Conservation (phyloP, 1,140 invertebrate genomes). For the Diachasmimorpha longicaudata region DNA sequence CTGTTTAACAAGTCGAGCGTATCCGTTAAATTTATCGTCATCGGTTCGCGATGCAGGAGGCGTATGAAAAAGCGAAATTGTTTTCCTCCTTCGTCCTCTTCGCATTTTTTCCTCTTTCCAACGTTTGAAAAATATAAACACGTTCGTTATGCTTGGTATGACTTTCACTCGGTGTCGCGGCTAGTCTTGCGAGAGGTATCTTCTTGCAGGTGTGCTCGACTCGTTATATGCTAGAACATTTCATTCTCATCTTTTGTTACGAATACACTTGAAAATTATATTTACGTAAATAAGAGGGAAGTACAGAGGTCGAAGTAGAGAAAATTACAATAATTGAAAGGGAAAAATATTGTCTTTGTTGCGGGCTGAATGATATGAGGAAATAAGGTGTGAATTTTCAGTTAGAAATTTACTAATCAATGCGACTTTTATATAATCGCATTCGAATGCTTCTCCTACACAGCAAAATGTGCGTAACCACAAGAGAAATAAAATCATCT, state of each 20-base stretch:
- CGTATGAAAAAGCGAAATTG: background rate
- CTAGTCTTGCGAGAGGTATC: background rate
- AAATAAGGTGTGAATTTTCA: no score
- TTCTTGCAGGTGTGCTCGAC: background rate
- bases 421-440: no score
- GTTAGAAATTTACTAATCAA: no score
- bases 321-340: background rate
- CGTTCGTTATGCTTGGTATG: background rate
- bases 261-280: background rate
- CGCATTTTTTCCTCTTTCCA: background rate
- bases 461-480: no score
- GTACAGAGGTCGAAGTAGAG: background rate
- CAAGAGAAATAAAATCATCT: no score
- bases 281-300: background rate
- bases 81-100: background rate
- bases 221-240: background rate
- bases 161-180: background rate
- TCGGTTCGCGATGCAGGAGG: background rate
- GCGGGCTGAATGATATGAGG: no score
- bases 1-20: background rate
- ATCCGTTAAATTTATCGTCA: background rate
- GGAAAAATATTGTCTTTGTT: background rate
- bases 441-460: no score
- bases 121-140: background rate
- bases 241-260: background rate